Evolutionary conservation across 2,888 invertebrate species (phyloP), one percentile per base, ranked within the genome.

Genomic region (Eupelmus urozonus): DNA sequence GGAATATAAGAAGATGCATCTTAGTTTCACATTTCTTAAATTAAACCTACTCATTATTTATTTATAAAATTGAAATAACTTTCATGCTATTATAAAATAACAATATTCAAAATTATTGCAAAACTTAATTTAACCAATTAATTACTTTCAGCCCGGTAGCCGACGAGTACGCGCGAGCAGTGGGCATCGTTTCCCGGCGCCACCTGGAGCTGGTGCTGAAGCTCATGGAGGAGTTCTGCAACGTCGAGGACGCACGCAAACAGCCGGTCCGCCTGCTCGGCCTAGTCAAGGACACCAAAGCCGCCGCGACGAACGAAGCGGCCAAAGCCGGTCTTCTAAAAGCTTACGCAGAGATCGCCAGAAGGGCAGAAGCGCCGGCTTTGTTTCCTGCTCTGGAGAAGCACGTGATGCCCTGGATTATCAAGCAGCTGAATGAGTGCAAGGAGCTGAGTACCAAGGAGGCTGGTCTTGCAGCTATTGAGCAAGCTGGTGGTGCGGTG

Each of bases 281-380:
- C 2, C 82, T 88, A 2, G 84, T 89, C 4, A 84, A 81, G 20
- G 88, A 89, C 45, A n/a, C 85, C 0, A 87, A 86, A 81, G 87
- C 86, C 0, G 86, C 86, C 0, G 87, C 87, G 1, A 84, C 82
- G 2, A 86, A 85, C 4, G 88, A 88, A 79, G 86, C 86, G 0
- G 83, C 87, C 1, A 88, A 88, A 78, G 84, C 87, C 0, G 86
- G 87, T 65, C 79, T 89, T 11, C 74, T 88, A 16, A 83, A 81
- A 25, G 85, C 85, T 1, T 89, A 89, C 20, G 86, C 85, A 0
- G 88, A 88, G 79, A 86, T 89, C 7, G 85, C 85, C 0, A 83
- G 79, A 53, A 83, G 83, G 34, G 84, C 80, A 0, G 82, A 87
- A n/a, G 76, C 84, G 0, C 62, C 78, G 0, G 73, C 83, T 42